Evolutionary conservation across 2,113 vertebrate genomes (phyloP), one percentile per base, ranked within the genome.

Genomic region (Saguinus midas): DNA sequence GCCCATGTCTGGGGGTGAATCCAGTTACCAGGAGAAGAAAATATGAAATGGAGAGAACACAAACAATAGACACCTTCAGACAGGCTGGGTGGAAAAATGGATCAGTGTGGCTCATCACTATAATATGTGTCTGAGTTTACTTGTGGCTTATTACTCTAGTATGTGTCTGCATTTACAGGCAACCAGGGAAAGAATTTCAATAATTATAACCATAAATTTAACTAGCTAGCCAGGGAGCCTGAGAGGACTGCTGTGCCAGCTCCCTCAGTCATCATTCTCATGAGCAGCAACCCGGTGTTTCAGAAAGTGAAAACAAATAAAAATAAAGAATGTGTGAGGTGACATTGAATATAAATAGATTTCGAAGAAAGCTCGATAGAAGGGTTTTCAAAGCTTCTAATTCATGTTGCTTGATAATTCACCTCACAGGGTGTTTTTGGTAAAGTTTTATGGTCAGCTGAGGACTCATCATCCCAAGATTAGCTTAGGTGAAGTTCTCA

Each of bases 301-400:
- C 20, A 88, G 52, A 64, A 85, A 61, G 20, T 20, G 13, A 61
- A 81, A 48, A 21, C 32, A 50, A 80, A 18, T n/a, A 25, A 75
- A 79, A 68, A 79, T 5, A 29, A 84, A 55, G 40, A 37, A 43
- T 20, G 66, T 40, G 32, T 64, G 17, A 52, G 61, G 61, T 37
- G 73, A 45, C 61, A 55, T 5, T 48, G 45, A 52, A 48, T 79
- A 82, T 73, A 95, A 96, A 73, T 81, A 90, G 88, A 72, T 84
- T 21, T 21, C 29, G 58, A 70, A 57, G 12, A 43, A 10, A 87
- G 55, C 14, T 21, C 25, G 16, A 23, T 13, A 70, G 57, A 58
- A 57, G 35, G 13, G 2, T 52, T 50, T 92, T 48, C 23, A 61
- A n/a, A 40, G 16, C 12, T 83, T 61, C 61, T 72, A 45, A 61